Conservation (phyloP, 2,797 vertebrate genomes). For the Schizopygopsis malacanthus region DNA sequence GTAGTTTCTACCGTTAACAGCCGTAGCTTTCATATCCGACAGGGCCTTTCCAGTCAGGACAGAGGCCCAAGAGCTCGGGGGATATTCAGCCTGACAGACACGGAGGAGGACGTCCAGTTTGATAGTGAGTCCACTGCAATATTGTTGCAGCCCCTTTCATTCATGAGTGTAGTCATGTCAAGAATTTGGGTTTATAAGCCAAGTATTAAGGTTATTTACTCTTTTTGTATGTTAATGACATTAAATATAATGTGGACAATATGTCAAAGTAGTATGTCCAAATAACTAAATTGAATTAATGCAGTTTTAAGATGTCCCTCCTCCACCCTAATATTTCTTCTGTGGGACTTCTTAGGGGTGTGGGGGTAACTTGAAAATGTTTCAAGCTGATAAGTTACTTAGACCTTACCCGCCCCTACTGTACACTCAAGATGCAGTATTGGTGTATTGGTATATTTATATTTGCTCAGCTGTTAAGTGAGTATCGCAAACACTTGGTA, state of each 20-base stretch:
- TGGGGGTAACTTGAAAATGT: constrained; percentile 66
- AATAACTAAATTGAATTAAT: background rate
- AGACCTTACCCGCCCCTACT: constrained; percentile 66
- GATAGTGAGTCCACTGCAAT: constrained; percentile 75
- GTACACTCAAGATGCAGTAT: constrained; percentile 67
- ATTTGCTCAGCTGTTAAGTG: constrained; percentile 19
- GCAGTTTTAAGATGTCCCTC: background rate
- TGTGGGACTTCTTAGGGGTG: constrained; percentile 50
- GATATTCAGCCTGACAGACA: constrained; percentile 68
- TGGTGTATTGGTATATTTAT: background rate
- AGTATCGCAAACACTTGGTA: constrained; percentile 29
- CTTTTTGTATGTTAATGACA: background rate
- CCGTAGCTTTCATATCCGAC: constrained; percentile 44
- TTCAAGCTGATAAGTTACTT: constrained; percentile 75
- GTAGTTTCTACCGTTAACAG: constrained; percentile 16
- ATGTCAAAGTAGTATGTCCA: background rate
- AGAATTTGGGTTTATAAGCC: background rate
- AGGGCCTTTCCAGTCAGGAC: constrained; percentile 23
- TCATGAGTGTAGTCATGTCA: background rate
- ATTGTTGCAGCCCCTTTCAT: constrained; percentile 3
- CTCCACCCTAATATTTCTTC: constrained; percentile 34
- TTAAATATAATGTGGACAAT: background rate
- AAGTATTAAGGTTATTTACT: background rate
- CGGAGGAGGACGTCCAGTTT: constrained; percentile 76
- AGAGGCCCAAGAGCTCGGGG: constrained; percentile 30